Conservation (phyloP, 2,797 vertebrate species). For the Enteromius argenteus region DNA sequence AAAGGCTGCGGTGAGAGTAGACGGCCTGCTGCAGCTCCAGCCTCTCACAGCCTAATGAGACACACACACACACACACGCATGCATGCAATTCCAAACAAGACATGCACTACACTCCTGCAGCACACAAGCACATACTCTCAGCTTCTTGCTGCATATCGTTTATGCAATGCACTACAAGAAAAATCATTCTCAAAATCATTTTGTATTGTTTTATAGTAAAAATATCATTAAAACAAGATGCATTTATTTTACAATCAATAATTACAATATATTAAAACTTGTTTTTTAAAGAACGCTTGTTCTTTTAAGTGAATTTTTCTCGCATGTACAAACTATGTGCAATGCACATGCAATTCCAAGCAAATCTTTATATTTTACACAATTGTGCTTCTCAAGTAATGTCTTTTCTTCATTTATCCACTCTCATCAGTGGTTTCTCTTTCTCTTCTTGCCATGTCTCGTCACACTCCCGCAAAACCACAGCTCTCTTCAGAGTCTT, state of each 20-base stretch:
- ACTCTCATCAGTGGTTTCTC: constrained; percentile 36
- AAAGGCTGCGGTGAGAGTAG: constrained; percentile 82
- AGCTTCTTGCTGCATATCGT: neutral
- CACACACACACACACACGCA: constrained; percentile 11
- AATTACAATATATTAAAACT: neutral
- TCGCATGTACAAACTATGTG: neutral
- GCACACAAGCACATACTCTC: neutral
- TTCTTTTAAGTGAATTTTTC: neutral
- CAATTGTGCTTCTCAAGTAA: constrained; percentile 10
- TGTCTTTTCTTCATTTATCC: constrained; percentile 33
- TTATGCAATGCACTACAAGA: neutral
- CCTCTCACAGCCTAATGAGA: constrained; percentile 83
- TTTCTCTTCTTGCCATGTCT: constrained; percentile 59
- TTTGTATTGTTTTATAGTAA: neutral
- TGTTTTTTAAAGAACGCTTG: neutral
- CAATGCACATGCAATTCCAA: neutral
- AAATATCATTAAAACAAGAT: neutral
- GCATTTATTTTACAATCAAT: neutral
- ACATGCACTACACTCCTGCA: neutral
- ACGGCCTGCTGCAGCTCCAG: constrained; percentile 81
- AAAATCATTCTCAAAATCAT: neutral
- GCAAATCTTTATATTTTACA: neutral
- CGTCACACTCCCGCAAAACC: constrained; percentile 70
- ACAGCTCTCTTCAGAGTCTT: constrained; percentile 72
- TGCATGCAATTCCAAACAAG: constrained; percentile 10